Evolutionary conservation across 2,888 invertebrate genomes (phyloP).

Genomic region (Apomyelois bistriatella): DNA sequence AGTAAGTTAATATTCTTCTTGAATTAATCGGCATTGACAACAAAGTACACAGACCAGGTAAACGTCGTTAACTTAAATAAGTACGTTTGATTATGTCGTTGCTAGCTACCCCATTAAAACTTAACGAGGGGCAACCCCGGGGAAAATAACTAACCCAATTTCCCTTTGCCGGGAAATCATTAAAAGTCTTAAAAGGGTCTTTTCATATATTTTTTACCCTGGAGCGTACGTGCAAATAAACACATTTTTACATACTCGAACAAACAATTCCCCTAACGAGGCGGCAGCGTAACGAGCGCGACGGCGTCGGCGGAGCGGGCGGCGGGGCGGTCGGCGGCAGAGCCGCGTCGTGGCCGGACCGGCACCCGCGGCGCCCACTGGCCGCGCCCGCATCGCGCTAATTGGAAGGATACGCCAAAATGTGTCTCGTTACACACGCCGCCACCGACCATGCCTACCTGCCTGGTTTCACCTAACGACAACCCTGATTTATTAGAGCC

Average conservation of each 20-base stretch:
- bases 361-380: not conserved
- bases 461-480: slow-evolving; percentile 48
- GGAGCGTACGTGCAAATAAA: slow-evolving; percentile 79
- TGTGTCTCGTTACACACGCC: slow-evolving; percentile 65
- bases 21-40: slow-evolving; percentile 63
- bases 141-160: slow-evolving; percentile 81
- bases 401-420: slow-evolving; percentile 73
- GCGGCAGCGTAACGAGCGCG: slow-evolving; percentile 70
- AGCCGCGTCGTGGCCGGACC: slow-evolving; percentile 10
- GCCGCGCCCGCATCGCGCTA: slow-evolving; percentile 43
- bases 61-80: slow-evolving; percentile 78
- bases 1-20: slow-evolving; percentile 24
- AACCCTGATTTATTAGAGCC: slow-evolving; percentile 61
- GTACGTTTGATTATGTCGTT: slow-evolving; percentile 78
- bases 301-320: slow-evolving; percentile 25
- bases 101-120: slow-evolving; percentile 80
- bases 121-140: slow-evolving; percentile 79
- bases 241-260: slow-evolving; percentile 80
- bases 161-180: slow-evolving; percentile 80
- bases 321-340: slow-evolving; percentile 20
- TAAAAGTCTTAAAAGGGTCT: slow-evolving; percentile 80
- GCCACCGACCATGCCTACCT: slow-evolving; percentile 41
- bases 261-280: slow-evolving; percentile 79
- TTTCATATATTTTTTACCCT: slow-evolving; percentile 78
- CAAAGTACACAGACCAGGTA: slow-evolving; percentile 63